Percentiles rank a stretch among this genome's conserved stretches.
Conservation (phyloP, 2,888 invertebrate species). For the Seladonia tumulorum region DNA sequence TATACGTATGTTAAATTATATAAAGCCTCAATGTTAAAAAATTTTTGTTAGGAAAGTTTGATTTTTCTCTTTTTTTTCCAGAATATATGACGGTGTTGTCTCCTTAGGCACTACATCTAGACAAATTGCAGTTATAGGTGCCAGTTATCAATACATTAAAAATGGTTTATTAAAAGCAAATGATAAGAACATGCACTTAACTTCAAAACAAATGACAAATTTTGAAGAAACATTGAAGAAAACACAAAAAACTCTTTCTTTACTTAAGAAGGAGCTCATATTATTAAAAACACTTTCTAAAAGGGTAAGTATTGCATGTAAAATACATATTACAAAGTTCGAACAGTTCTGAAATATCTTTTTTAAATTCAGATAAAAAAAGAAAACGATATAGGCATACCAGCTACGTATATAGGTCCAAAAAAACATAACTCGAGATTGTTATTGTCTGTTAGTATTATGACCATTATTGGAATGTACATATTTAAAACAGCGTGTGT, state of each 20-base stretch:
- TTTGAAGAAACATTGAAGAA: slow-evolving; percentile 69
- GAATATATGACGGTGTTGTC: slow-evolving; percentile 86
- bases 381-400: slow-evolving; percentile 67
- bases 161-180: slow-evolving; percentile 64
- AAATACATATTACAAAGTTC: neutral
- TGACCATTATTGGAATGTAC: slow-evolving; percentile 73
- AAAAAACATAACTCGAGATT: slow-evolving; percentile 70
- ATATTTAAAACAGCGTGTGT: slow-evolving; percentile 70
- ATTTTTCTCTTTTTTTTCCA: slow-evolving; percentile 79
- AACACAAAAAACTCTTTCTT: slow-evolving; percentile 61
- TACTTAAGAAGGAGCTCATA: slow-evolving; percentile 69
- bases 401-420: slow-evolving; percentile 73
- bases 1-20: slow-evolving; percentile 68
- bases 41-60: neutral
- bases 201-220: slow-evolving; percentile 55
- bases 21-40: neutral
- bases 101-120: slow-evolving; percentile 86
- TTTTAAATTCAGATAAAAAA: slow-evolving; percentile 69
- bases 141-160: slow-evolving; percentile 86
- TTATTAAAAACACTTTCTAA: slow-evolving; percentile 67
- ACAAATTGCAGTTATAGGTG: slow-evolving; percentile 87
- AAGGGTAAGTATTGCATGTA: slow-evolving; percentile 57
- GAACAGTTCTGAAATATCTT: slow-evolving; percentile 14
- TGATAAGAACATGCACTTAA: slow-evolving; percentile 47
- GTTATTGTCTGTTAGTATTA: slow-evolving; percentile 70